Base-by-base conservation (phyloP, 2,797 vertebrate genomes). In the Acridotheres tristis region DNA sequence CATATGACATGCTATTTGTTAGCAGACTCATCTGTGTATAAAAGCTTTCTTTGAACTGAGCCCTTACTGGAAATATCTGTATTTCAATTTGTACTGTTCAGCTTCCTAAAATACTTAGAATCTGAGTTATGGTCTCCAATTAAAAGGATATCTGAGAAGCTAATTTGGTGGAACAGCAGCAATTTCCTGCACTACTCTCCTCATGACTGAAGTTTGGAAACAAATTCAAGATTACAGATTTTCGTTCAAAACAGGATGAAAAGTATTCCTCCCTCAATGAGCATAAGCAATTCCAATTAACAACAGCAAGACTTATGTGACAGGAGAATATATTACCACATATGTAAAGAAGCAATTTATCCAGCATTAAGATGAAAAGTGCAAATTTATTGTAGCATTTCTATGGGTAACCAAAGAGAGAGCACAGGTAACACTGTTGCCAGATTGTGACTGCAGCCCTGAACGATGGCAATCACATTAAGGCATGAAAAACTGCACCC, bases 61-160 rank as follows among this genome's bases (percentile, higher is more conserved):
- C 62, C 93, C 85, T 97, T 95, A 90, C 91, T 97, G 94, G 93
- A 98, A 97, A 96, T 96, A 97, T 96, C 96, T 96, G 96, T 96
- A 97, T 97, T 97, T 97, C 96, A 97, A 97, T 97, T 97, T 97
- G 95, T 97, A 97, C 97, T 97, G 97, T 97, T 98, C 97, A 86
- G 95, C 94, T 95, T 97, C 92, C 94, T 96, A 96, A 97, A 97
- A 97, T 97, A 97, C 93, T 87, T 96, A 97, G 96, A 96, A 97
- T 97, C 95, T 97, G 95, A 95, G 96, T 97, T 97, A 97, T 96
- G 92, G 90, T 92, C 94, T 97, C 97, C 96, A 98, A 98, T 98
- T 98, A 98, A 98, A 97, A 97, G 95, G 97, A 98, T 98, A 98
- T 97, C 96, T 95, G 95, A 97, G 97, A 97, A 97, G 95, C 96